Conservation (phyloP, 2,113 vertebrate genomes). For the Chitala chitala region DNA sequence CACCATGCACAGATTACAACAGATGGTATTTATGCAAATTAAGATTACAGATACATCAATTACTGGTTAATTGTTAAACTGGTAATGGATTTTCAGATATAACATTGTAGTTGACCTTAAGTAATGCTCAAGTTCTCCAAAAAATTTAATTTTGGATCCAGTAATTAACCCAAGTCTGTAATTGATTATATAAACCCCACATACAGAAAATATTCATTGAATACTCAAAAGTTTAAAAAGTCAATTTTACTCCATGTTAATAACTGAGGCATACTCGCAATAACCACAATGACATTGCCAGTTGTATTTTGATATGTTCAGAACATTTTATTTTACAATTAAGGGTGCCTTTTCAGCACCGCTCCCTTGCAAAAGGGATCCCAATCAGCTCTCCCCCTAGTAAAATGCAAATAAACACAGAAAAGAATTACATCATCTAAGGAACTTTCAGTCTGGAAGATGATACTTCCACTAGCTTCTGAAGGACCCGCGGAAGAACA, state of each 20-base stretch:
- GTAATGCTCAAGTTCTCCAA: background rate
- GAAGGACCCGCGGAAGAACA: constrained; percentile 53
- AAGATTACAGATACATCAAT: background rate
- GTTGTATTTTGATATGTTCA: too few relatives aligned
- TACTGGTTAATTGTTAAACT: background rate
- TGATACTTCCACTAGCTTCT: background rate
- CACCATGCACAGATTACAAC: background rate
- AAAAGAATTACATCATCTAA: background rate
- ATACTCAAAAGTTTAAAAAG: too few relatives aligned
- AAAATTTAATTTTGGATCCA: too few relatives aligned
- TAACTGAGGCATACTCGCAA: too few relatives aligned
- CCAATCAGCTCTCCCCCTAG: background rate
- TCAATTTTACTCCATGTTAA: too few relatives aligned
- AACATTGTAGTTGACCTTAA: background rate
- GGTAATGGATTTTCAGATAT: background rate
- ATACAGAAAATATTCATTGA: too few relatives aligned
- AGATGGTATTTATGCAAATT: background rate
- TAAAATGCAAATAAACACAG: background rate
- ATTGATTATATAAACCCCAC: too few relatives aligned
- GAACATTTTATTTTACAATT: too few relatives aligned
- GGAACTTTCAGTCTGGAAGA: constrained; percentile 8
- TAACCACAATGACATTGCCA: too few relatives aligned
- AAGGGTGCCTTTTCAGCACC: background rate
- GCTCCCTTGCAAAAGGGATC: background rate
- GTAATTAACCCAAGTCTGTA: too few relatives aligned